Evolutionary conservation across 2,888 invertebrate species (phyloP).

Genomic region (Capitulum mitella): DNA sequence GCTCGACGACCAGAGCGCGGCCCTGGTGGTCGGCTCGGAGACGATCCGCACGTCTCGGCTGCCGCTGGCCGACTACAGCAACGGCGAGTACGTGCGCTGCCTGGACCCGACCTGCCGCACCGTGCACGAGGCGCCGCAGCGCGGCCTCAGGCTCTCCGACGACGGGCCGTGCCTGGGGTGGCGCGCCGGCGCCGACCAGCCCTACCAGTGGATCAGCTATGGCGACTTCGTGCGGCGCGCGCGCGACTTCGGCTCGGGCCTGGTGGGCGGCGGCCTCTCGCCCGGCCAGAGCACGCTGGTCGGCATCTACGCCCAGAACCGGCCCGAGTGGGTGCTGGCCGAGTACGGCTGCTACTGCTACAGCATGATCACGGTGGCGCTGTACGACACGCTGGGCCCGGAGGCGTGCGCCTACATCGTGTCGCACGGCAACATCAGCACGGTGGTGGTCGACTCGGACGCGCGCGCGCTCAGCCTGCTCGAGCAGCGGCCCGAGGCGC

Average conservation of each 20-base stretch:
- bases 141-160: conserved; percentile 51
- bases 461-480: conserved; percentile 77
- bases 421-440: conserved; percentile 71
- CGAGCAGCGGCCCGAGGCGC: conserved; percentile 70
- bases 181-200: conserved; percentile 74
- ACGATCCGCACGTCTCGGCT: neutral
- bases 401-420: conserved; percentile 96
- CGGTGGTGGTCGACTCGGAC: conserved; percentile 84
- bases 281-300: conserved; percentile 61
- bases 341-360: conserved; percentile 90
- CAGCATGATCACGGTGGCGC: conserved; percentile 88
- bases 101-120: conserved; percentile 17
- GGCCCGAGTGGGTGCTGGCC: conserved; percentile 92
- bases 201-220: conserved; percentile 87
- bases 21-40: no score
- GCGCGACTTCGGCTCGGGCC: conserved; percentile 83
- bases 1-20: conserved; percentile 62
- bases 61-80: neutral
- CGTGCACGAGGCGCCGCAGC: neutral
- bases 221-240: conserved; percentile 84
- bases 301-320: conserved; percentile 92
- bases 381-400: conserved; percentile 93
- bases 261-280: conserved; percentile 52
- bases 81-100: neutral
- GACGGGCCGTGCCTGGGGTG: conserved; percentile 87